A percentile compares a stretch with the other conserved stretches of the same genome.
These are phyloP conservation scores for Hycleus phaleratus DNA, from an alignment of 1,140 invertebrate species.

Conservation along the genomic window DNA sequence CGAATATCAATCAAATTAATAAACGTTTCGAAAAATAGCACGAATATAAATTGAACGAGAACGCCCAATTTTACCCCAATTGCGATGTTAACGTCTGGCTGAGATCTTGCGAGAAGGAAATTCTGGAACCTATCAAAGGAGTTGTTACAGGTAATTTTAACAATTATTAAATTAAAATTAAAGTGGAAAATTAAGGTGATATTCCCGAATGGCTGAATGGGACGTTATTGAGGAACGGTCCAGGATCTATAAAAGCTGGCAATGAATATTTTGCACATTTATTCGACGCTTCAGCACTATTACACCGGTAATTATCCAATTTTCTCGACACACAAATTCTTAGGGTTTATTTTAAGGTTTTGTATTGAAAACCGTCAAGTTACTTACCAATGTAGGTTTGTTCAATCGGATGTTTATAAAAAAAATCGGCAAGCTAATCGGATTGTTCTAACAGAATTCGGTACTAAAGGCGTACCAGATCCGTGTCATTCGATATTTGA, in stretches of 20 bases:
- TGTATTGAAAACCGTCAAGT: conserved; percentile 60
- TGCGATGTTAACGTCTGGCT: conserved; percentile 69
- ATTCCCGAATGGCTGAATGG: conserved; percentile 76
- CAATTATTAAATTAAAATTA: background rate
- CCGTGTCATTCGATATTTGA: conserved; percentile 71
- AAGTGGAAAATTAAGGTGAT: conserved; percentile 42
- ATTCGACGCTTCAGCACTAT: conserved; percentile 77
- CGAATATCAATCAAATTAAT: background rate
- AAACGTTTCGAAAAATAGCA: background rate
- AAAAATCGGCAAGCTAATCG: conserved; percentile 66
- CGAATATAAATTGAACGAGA: background rate
- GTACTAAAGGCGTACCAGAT: conserved; percentile 65
- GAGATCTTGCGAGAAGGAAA: conserved; percentile 66
- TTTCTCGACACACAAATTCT: background rate
- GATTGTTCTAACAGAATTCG: conserved; percentile 80
- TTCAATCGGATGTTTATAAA: conserved; percentile 66
- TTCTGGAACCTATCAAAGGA: conserved; percentile 57
- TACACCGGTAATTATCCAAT: conserved; percentile 57
- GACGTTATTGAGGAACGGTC: conserved; percentile 73
- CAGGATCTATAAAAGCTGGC: conserved; percentile 73
- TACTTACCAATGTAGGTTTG: conserved; percentile 73
- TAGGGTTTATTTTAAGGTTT: conserved; percentile 49
- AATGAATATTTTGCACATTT: conserved; percentile 68
- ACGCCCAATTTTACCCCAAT: conserved; percentile 50
- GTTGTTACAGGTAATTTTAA: conserved; percentile 46